Evolutionary conservation across 2,797 vertebrate species (phyloP).

Genomic region (Atherinosoma microstoma): DNA sequence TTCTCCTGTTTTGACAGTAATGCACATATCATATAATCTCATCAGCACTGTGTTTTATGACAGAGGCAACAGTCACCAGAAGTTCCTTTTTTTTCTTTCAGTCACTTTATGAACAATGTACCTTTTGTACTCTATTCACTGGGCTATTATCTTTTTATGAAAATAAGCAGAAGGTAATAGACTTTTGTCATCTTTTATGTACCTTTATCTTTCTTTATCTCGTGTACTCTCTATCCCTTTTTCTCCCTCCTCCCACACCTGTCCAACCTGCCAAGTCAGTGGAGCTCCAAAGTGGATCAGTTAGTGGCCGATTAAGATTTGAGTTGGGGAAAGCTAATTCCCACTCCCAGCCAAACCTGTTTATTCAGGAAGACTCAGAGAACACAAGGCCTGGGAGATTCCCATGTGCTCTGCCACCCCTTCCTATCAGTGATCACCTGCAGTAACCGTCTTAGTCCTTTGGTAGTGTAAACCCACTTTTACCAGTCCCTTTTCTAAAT

Average conservation of each 20-base stretch:
- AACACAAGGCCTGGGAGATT: constrained; percentile 56
- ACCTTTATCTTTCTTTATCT: constrained; percentile 59
- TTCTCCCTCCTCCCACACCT: constrained; percentile 40
- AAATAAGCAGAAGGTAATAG: constrained; percentile 68
- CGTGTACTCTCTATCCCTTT: constrained; percentile 19
- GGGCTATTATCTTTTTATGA: constrained; percentile 74
- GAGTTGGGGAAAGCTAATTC: constrained; percentile 57
- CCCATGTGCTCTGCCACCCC: constrained; percentile 59
- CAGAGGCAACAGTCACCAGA: constrained; percentile 46
- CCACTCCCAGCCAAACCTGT: constrained; percentile 65
- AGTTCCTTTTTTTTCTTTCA: constrained; percentile 68
- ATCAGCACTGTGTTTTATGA: constrained; percentile 65
- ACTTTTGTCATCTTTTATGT: constrained; percentile 71
- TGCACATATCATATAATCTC: constrained; percentile 59
- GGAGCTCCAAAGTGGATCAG: constrained; percentile 63
- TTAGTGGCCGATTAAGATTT: constrained; percentile 65
- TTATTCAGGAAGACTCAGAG: constrained; percentile 60
- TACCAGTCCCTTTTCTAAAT: constrained; percentile 59
- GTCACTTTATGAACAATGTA: constrained; percentile 69
- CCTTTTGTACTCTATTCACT: constrained; percentile 65
- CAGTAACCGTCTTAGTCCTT: constrained; percentile 22
- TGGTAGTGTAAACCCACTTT: constrained; percentile 37
- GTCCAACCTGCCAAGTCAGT: constrained; percentile 72
- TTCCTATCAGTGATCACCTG: constrained; percentile 50
- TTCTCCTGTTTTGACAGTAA: constrained; percentile 67